Percentiles rank a stretch among this genome's conserved stretches.
phyloP scores from a whole-genome alignment of 2,797 vertebrate genomes.

The Poeciliopsis paucimaculata region DNA sequence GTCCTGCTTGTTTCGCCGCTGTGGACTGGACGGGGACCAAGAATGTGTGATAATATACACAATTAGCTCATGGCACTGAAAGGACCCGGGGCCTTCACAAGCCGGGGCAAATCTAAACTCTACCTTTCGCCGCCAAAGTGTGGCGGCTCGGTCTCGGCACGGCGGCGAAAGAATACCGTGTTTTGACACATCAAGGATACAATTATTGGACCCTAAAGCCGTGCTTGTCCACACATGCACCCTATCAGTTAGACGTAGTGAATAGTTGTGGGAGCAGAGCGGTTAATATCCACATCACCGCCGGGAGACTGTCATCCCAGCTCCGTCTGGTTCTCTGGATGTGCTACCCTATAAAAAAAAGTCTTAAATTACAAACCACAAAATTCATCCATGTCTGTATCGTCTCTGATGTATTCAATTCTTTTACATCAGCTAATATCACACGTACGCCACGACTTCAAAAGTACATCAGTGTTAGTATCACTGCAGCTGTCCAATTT shows the following conservation, averaged over 20 bases:
- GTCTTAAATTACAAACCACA: constrained; percentile 29
- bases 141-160: constrained; percentile 56
- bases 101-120: constrained; percentile 74
- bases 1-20: constrained; percentile 81
- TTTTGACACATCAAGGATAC: constrained; percentile 95
- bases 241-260: constrained; percentile 59
- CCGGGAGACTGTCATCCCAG: constrained; percentile 16
- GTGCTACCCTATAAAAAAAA: constrained; percentile 3
- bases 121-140: constrained; percentile 62
- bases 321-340: constrained; percentile 16
- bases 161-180: constrained; percentile 53
- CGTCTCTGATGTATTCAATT: constrained; percentile 52
- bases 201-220: constrained; percentile 90
- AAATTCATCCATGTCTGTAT: constrained; percentile 9
- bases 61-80: constrained; percentile 75
- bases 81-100: constrained; percentile 66
- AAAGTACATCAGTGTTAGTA: constrained; percentile 72
- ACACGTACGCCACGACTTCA: constrained; percentile 64
- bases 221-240: constrained; percentile 95
- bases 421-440: constrained; percentile 61
- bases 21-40: constrained; percentile 67
- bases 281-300: constrained; percentile 49
- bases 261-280: constrained; percentile 41
- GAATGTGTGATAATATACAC: constrained; percentile 80
- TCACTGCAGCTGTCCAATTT: constrained; percentile 71